Percentiles rank a stretch among this genome's conserved stretches.
These are phyloP conservation scores for Pteria penguin DNA, from an alignment of 2,888 invertebrate species.

Conservation along the genomic window DNA sequence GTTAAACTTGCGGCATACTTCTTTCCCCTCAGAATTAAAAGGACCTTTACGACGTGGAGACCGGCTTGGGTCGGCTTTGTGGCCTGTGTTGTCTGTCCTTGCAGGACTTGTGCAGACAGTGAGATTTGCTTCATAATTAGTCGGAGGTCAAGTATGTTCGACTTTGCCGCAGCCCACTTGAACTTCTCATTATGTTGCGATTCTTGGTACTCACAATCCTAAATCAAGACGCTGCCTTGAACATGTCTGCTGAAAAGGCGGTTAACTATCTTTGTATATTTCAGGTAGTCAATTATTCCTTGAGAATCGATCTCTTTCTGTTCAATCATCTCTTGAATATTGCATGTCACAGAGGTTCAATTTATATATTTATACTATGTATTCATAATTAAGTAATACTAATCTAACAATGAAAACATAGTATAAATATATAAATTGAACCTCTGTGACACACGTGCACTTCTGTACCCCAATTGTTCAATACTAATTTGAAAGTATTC, in stretches of 20 bases:
- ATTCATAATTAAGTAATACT: too few relatives aligned
- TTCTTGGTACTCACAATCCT: conserved; percentile 34
- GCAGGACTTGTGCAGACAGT: neutral
- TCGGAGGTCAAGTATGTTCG: conserved; percentile 12
- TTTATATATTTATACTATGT: too few relatives aligned
- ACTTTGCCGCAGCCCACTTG: conserved; percentile 5
- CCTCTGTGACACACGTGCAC: conserved; percentile 4
- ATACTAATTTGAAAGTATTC: neutral
- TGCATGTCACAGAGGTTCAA: too few relatives aligned
- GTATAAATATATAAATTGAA: too few relatives aligned
- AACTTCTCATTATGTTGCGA: conserved; percentile 18
- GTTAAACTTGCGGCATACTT: conserved; percentile 38
- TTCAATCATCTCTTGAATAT: conserved; percentile 26
- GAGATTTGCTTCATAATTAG: conserved; percentile 16
- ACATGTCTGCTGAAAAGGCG: conserved; percentile 14
- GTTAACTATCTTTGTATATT: conserved; percentile 26
- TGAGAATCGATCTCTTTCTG: neutral
- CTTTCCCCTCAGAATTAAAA: conserved; percentile 22
- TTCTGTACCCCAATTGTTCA: conserved; percentile 13
- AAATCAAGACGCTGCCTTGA: conserved; percentile 34
- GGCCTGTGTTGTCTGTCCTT: neutral
- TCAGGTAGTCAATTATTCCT: conserved; percentile 24
- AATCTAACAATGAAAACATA: too few relatives aligned
- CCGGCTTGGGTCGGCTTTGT: neutral
- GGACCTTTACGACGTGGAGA: conserved; percentile 15